A percentile compares a stretch with the other conserved stretches of the same genome.
These are phyloP conservation scores for Drosophila baimaii DNA, from an alignment of 1,140 invertebrate species.

Conservation along the genomic window DNA sequence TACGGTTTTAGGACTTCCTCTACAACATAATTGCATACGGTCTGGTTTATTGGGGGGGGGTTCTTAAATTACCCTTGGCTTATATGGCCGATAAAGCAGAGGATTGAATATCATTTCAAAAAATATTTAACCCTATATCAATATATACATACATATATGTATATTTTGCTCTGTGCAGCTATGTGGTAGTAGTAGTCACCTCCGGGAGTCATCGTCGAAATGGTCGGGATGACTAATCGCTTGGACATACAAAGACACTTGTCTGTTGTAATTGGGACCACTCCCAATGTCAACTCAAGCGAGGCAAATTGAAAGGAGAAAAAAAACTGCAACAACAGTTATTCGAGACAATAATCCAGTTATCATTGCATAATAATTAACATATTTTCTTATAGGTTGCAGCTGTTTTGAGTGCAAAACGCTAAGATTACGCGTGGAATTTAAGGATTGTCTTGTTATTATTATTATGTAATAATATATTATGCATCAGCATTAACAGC, in stretches of 20 bases:
- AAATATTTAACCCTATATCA: not conserved
- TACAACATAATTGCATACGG: slow-evolving; percentile 10
- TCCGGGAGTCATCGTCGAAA: not conserved
- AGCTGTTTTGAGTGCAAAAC: not conserved
- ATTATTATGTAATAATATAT: not conserved
- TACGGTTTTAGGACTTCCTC: slow-evolving; percentile 38
- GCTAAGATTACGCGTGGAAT: not conserved
- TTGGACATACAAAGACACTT: slow-evolving; percentile 11
- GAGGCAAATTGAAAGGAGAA: slow-evolving; percentile 8
- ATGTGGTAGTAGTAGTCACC: not conserved
- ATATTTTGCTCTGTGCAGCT: not conserved
- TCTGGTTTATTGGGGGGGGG: not conserved
- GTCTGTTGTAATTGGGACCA: slow-evolving; percentile 15
- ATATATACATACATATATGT: not conserved
- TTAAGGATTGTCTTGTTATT: not conserved
- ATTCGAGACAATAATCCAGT: not conserved
- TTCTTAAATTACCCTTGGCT: not conserved
- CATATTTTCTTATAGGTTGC: not conserved
- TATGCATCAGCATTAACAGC: too few relatives aligned
- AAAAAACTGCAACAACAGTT: slow-evolving; percentile 14
- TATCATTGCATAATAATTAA: slow-evolving; percentile 1
- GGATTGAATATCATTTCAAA: not conserved
- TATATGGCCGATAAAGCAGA: not conserved
- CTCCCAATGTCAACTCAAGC: slow-evolving; percentile 2
- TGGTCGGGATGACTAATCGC: slow-evolving; percentile 8